These are phyloP conservation scores for Acipenser oxyrinchus DNA, from an alignment of 2,797 vertebrate genomes.

Conservation along the genomic window DNA sequence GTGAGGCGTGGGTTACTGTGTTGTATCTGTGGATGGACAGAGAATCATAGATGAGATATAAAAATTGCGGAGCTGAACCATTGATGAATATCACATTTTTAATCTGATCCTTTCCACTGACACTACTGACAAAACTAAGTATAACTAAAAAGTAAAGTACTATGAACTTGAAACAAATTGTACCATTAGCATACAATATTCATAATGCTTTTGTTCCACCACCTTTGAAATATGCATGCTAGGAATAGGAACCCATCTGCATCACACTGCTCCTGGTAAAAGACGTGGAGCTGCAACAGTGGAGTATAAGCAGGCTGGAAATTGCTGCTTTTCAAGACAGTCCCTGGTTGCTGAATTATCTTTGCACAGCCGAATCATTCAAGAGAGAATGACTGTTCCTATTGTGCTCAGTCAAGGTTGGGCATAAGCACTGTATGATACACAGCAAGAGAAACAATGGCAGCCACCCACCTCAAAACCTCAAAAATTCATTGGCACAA, in stretches of 20 bases:
- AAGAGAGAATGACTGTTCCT: neutral
- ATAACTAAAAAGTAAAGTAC: too few relatives aligned
- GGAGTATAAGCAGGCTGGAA: constrained; percentile 21
- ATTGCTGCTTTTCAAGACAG: constrained; percentile 29
- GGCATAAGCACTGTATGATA: neutral
- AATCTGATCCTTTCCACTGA: too few relatives aligned
- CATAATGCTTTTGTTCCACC: constrained; percentile 13
- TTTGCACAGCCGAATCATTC: constrained; percentile 2
- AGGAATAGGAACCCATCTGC: neutral
- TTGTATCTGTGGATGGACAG: too few relatives aligned
- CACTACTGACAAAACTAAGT: too few relatives aligned
- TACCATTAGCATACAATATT: neutral
- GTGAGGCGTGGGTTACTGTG: too few relatives aligned
- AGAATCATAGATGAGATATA: too few relatives aligned
- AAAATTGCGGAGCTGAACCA: too few relatives aligned
- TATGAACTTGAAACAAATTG: too few relatives aligned
- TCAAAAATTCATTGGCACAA: too few relatives aligned
- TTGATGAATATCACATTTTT: too few relatives aligned
- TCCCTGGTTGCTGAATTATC: constrained; percentile 33
- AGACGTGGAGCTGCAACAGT: constrained; percentile 31
- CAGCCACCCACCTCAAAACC: neutral
- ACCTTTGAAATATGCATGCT: constrained; percentile 22
- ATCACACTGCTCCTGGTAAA: constrained; percentile 34
- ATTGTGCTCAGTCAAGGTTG: constrained; percentile 1
- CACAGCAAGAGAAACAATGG: neutral